These are phyloP conservation scores for Macrotrachela quadricornifera DNA, from an alignment of 1,140 invertebrate species.

Conservation along the genomic window DNA sequence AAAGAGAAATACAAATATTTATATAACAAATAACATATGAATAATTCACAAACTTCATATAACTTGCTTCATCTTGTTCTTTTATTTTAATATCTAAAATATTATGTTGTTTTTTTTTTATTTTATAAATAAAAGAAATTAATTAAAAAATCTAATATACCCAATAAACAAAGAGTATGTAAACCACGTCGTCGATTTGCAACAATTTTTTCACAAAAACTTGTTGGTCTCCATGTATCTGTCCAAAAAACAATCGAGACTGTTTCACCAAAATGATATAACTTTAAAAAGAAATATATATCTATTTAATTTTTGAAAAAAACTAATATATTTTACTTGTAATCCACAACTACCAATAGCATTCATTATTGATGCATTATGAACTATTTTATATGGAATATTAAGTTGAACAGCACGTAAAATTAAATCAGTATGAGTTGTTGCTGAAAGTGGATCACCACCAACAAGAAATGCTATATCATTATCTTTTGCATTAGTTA, in stretches of 20 bases:
- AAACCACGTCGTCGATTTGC: slow-evolving; percentile 57
- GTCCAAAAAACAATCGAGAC: slow-evolving; percentile 96
- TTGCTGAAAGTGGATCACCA: slow-evolving; percentile 56
- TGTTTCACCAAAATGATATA: slow-evolving; percentile 90
- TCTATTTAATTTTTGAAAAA: background rate
- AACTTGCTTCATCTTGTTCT: slow-evolving; percentile 78
- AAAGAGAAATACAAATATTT: no score
- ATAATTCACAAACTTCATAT: slow-evolving; percentile 41
- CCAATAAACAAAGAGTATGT: slow-evolving; percentile 84
- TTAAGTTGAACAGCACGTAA: slow-evolving; percentile 53
- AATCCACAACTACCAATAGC: slow-evolving; percentile 90
- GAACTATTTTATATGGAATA: slow-evolving; percentile 49
- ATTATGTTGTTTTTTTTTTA: background rate
- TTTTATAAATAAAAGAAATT: slow-evolving; percentile 7
- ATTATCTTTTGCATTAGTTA: slow-evolving; percentile 45
- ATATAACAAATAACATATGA: no score
- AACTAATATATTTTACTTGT: slow-evolving; percentile 30
- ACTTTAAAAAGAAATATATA: slow-evolving; percentile 35
- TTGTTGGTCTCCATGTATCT: slow-evolving; percentile 76
- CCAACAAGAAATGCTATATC: slow-evolving; percentile 80
- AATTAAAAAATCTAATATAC: slow-evolving; percentile 29
- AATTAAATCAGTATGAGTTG: slow-evolving; percentile 84
- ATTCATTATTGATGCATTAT: slow-evolving; percentile 96
- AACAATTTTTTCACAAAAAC: slow-evolving; percentile 81
- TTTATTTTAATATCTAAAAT: slow-evolving; percentile 80